Conservation (phyloP, 2,888 invertebrate genomes). For the Polydrusus cervinus region DNA sequence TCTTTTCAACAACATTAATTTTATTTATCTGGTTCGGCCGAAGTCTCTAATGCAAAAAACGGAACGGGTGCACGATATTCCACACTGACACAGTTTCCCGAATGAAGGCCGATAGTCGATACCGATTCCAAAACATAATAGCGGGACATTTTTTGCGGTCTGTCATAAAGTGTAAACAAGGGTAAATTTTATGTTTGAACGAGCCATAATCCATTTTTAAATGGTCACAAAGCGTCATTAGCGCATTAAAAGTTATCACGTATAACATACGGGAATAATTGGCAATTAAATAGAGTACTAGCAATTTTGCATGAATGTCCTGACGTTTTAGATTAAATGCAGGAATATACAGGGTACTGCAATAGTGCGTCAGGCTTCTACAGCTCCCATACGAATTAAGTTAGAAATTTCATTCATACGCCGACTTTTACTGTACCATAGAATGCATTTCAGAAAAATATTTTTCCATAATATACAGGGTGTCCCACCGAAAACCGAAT, state of each 20-base stretch:
- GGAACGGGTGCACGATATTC: background rate
- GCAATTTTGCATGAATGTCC: background rate
- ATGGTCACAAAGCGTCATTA: background rate
- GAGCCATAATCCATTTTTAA: conserved; percentile 6
- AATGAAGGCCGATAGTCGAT: background rate
- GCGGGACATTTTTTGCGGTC: conserved; percentile 12
- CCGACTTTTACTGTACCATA: too few relatives aligned
- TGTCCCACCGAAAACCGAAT: too few relatives aligned
- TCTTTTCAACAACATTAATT: too few relatives aligned
- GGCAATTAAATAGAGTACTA: background rate
- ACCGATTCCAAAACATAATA: conserved; percentile 19
- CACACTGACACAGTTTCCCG: conserved; percentile 14
- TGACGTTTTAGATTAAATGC: background rate
- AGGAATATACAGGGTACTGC: too few relatives aligned
- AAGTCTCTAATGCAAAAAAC: background rate
- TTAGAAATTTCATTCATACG: too few relatives aligned
- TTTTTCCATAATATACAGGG: too few relatives aligned
- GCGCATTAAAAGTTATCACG: background rate
- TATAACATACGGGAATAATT: background rate
- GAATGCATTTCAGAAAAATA: too few relatives aligned
- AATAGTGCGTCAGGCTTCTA: too few relatives aligned
- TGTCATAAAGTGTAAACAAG: conserved; percentile 15
- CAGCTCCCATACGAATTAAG: too few relatives aligned
- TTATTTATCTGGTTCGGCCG: too few relatives aligned
- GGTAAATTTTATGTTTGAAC: conserved; percentile 19